Conservation (phyloP, 1,140 invertebrate species). For the Drosophila aff. region DNA sequence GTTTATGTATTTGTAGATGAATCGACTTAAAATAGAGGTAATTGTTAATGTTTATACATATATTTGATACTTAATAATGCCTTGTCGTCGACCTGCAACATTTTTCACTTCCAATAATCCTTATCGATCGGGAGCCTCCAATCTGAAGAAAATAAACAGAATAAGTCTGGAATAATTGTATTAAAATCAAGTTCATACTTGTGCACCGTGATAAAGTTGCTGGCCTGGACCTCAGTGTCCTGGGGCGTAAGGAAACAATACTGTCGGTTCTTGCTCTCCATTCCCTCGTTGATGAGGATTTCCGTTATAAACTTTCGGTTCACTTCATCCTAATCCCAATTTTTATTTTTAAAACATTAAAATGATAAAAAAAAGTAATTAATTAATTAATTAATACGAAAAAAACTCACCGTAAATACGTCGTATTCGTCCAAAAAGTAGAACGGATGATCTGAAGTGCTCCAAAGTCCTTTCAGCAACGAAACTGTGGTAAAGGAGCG, state of each 20-base stretch:
- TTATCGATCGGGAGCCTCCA: constrained; percentile 61
- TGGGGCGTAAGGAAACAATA: constrained; percentile 92
- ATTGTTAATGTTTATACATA: neutral
- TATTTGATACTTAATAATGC: neutral
- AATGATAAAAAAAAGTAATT: constrained; percentile 88
- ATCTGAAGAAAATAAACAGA: constrained; percentile 9
- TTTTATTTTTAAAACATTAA: constrained; percentile 85
- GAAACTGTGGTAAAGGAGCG: constrained; percentile 97
- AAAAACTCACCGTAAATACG: constrained; percentile 94
- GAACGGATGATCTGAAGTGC: constrained; percentile 95
- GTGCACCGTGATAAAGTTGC: constrained; percentile 87
- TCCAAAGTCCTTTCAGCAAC: constrained; percentile 97
- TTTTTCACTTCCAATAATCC: too few species aligned
- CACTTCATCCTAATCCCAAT: constrained; percentile 88
- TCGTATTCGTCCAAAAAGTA: constrained; percentile 99
- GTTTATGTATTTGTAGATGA: neutral
- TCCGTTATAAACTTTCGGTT: constrained; percentile 90
- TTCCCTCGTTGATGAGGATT: constrained; percentile 89
- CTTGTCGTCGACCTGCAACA: constrained; percentile 40
- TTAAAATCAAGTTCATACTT: constrained; percentile 53
- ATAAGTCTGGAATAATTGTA: neutral
- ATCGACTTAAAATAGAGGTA: neutral
- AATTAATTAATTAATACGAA: neutral
- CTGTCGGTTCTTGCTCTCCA: constrained; percentile 87
- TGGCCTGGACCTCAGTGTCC: constrained; percentile 87